phyloP scores from a whole-genome alignment of 2,797 vertebrate genomes.

The Botia almorhae region DNA sequence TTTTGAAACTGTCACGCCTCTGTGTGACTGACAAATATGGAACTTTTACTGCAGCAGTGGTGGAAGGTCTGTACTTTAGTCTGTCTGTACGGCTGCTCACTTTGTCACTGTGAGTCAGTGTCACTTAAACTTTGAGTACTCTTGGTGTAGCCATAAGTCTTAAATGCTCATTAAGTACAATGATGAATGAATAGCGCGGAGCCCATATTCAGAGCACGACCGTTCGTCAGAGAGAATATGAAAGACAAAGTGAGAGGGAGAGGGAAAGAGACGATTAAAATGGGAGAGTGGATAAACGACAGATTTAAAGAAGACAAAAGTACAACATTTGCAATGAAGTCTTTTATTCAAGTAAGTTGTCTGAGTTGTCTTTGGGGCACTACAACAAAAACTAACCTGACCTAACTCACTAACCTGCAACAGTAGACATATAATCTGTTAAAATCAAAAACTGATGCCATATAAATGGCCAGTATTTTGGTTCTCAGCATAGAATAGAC shows the following conservation, averaged over 20 bases:
- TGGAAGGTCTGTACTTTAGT: neutral
- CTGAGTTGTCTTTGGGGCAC: neutral
- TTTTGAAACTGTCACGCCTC: constrained; percentile 17
- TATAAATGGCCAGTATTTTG: no score
- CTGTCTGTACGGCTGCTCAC: constrained; percentile 1
- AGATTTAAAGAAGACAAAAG: neutral
- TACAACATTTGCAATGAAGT: neutral
- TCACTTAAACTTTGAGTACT: constrained; percentile 37
- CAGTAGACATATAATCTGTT: no score
- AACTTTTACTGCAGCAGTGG: neutral
- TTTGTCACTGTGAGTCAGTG: constrained; percentile 19
- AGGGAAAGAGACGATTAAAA: neutral
- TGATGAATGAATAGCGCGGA: constrained; percentile 26
- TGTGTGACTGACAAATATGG: constrained; percentile 25
- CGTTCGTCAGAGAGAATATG: neutral
- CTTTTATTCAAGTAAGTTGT: neutral
- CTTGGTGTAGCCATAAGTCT: constrained; percentile 24
- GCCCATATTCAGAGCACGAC: constrained; percentile 15
- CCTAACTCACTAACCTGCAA: neutral
- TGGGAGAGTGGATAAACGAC: neutral
- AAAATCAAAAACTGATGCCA: no score
- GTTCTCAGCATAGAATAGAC: no score
- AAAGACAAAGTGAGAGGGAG: neutral
- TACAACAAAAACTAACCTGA: neutral
- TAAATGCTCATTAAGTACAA: constrained; percentile 36